Base-by-base conservation (phyloP, 1,140 invertebrate genomes). In the Acyrthosiphon pisum region DNA sequence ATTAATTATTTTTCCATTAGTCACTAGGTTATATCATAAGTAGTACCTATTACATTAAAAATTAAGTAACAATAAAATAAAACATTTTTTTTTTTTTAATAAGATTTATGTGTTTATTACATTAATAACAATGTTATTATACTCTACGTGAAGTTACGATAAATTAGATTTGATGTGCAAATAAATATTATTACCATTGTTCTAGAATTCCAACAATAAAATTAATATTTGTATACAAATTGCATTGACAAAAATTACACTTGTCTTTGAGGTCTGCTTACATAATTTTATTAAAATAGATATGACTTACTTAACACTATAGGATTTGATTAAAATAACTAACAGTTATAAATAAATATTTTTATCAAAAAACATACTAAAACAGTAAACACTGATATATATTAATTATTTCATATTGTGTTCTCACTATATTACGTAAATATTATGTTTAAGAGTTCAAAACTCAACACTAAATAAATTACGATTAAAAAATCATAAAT, bases 31-130 rank as follows among this genome's bases (percentile, higher is more conserved):
- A 76, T n/a, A 76, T 76, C n/a, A 76, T n/a, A 60, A 60, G 41
- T 41, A 41, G 2, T 30, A n/a, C n/a, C n/a, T n/a, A 6, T 76
- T 76, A 76, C 60, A 76, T 76, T 20, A 76, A 35, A 76, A 76
- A 76, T n/a, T 76, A 76, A 76, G n/a, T 76, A n/a, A 68, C 30
- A 68, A 68, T 68, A 68, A 68, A 68, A n/a, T 68, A n/a, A n/a
- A n/a, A 22, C 50, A 22, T 6, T 53, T n/a, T 68, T 41, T 37
- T 20, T 3, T 53, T n/a, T 68, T 68, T 68, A 68, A 68, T 53
- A 53, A 53, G 30, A 68, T 68, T 68, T n/a, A 76, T 76, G 60
- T 76, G n/a, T n/a, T n/a, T 6, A 76, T n/a, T 76, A 76, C 30
- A 76, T 76, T 76, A 76, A n/a, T 18, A n/a, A n/a, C 18, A 76